Conservation (phyloP, 2,113 vertebrate genomes). For the Ivindomyrus marchei region DNA sequence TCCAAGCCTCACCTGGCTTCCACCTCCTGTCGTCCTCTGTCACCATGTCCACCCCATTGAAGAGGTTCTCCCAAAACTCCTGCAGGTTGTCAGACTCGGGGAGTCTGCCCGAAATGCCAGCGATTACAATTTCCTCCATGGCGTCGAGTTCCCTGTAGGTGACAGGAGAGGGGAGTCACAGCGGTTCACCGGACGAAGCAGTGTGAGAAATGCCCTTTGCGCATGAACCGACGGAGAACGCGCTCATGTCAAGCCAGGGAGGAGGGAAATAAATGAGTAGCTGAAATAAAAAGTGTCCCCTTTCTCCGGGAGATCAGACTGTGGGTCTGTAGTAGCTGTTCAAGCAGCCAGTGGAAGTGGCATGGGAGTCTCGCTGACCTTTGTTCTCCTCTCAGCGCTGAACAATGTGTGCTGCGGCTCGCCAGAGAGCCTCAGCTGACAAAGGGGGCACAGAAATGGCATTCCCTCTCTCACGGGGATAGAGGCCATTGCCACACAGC, state of each 20-base stretch:
- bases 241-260: background rate
- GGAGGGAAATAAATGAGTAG: background rate
- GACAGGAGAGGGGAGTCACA: background rate
- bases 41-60: conserved; percentile 90
- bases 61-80: conserved; percentile 94
- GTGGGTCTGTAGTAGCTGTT: background rate
- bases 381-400: conserved; percentile 34
- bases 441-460: conserved; percentile 23
- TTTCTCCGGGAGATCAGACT: background rate
- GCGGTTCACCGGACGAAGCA: background rate
- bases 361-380: conserved; percentile 25
- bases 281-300: no score
- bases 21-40: conserved; percentile 89
- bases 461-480: conserved; percentile 30
- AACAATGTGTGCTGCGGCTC: conserved; percentile 13
- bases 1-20: conserved; percentile 75
- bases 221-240: background rate
- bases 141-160: conserved; percentile 29
- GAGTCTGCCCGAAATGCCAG: conserved; percentile 86
- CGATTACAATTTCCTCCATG: conserved; percentile 93
- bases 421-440: conserved; percentile 11
- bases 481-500: conserved; percentile 17
- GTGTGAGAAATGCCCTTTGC: background rate
- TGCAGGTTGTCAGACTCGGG: conserved; percentile 85
- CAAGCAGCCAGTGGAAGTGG: conserved; percentile 1